These are phyloP conservation scores for Spinus olivaceus DNA, from an alignment of 2,797 vertebrate genomes.

Conservation along the genomic window DNA sequence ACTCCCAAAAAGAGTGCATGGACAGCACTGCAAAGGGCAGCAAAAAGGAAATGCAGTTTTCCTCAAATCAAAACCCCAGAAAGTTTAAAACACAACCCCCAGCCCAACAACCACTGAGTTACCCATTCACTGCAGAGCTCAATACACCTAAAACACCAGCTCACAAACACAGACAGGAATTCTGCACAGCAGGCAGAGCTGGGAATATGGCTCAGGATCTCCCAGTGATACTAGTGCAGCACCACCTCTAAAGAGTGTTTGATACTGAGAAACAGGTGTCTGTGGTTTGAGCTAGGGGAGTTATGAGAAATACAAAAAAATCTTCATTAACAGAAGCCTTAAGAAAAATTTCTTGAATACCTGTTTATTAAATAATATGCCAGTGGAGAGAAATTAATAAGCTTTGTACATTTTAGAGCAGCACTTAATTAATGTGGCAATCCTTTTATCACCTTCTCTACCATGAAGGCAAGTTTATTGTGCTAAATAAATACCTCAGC, in stretches of 20 bases:
- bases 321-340: background rate
- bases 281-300: background rate
- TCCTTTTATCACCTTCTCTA: background rate
- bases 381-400: background rate
- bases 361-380: background rate
- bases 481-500: background rate
- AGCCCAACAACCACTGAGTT: background rate
- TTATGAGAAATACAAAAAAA: background rate
- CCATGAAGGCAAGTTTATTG: background rate
- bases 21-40: background rate
- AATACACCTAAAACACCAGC: background rate
- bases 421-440: background rate
- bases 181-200: background rate
- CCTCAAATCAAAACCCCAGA: background rate
- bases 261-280: background rate
- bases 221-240: background rate
- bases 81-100: background rate
- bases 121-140: background rate
- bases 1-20: rapidly evolving
- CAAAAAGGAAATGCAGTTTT: background rate
- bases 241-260: background rate
- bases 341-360: background rate
- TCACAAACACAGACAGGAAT: background rate
- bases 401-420: background rate
- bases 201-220: background rate